These are phyloP conservation scores for Rhabdornis inornatus DNA, from an alignment of 2,113 vertebrate species.

Conservation along the genomic window DNA sequence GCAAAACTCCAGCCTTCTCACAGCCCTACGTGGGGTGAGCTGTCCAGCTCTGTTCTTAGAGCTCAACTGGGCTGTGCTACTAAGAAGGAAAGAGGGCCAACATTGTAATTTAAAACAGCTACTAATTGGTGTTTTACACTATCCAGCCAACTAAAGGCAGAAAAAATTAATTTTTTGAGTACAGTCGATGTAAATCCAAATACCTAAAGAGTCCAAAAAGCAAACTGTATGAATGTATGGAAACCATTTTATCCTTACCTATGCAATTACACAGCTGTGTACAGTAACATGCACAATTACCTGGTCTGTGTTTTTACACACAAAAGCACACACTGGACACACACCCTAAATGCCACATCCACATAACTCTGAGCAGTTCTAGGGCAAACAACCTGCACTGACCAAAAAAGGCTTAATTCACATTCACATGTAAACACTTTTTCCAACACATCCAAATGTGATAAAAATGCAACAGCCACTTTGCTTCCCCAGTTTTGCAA, in stretches of 20 bases:
- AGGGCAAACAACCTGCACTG: neutral
- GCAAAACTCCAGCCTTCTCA: neutral
- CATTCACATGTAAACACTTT: neutral
- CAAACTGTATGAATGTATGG: rapidly evolving
- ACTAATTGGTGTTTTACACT: neutral
- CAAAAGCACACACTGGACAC: neutral
- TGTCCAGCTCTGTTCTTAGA: neutral
- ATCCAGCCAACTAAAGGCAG: neutral
- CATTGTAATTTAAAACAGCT: neutral
- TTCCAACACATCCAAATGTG: neutral
- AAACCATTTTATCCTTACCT: neutral
- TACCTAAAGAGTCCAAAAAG: neutral
- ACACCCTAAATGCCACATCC: neutral
- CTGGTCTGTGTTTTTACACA: neutral
- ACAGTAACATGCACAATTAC: neutral
- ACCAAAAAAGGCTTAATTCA: neutral
- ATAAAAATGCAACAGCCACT: neutral
- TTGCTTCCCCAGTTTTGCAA: neutral
- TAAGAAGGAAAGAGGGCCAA: neutral
- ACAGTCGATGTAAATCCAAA: neutral
- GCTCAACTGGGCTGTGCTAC: neutral
- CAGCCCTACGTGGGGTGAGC: rapidly evolving
- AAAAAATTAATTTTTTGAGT: rapidly evolving
- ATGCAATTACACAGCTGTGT: neutral
- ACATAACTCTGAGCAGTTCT: neutral